Base-by-base conservation (phyloP, 2,797 vertebrate genomes). In the Microtus obscurus region DNA sequence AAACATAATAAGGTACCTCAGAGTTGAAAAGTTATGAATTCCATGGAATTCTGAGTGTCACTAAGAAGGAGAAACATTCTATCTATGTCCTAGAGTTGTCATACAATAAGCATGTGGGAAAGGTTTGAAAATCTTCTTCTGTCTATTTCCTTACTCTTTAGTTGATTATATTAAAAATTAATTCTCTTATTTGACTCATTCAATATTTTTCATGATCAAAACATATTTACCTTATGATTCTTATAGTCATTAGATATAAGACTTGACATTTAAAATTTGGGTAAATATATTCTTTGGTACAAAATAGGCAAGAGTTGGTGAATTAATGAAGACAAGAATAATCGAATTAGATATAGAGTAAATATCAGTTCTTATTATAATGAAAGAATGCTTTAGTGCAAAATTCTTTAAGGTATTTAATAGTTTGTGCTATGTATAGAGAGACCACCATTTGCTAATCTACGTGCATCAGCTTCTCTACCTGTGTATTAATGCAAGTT, bases 131-230 rank as follows among this genome's bases (percentile, higher is more conserved):
- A 8, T 27, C 14, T 59, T 59, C 9, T 45, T 59, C 10, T 59
- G 31, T 5, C 17, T 63, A 7, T 59, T 79, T 89, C 73, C 6
- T 31, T 81, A 81, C 14, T 37, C 6, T 61, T 90, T 45, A 45
- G 11, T 51, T 43, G 25, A 16, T 25, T 90, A 6, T 3, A 82
- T 82, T 95, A 79, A 56, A 56, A 74, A 78, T 40, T 31, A 77
- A 51, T 40, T 71, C 59, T 63, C 31, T 87, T 51, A 37, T 94
- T 94, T 96, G 34, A 96, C 23, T n/a, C 31, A 11, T 1, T 81
- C 19, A 89, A 14, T 91, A 94, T n/a, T 74, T 11, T 2, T 82
- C 29, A 87, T 31, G 45, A 67, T 31, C 74, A n/a, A 51, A 85
- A 93, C 69, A 78, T 31, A 3, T 45, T 40, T 79, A 67, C 45